phyloP scores from a whole-genome alignment of 2,797 vertebrate genomes.

The Semaprochilodus insignis region DNA sequence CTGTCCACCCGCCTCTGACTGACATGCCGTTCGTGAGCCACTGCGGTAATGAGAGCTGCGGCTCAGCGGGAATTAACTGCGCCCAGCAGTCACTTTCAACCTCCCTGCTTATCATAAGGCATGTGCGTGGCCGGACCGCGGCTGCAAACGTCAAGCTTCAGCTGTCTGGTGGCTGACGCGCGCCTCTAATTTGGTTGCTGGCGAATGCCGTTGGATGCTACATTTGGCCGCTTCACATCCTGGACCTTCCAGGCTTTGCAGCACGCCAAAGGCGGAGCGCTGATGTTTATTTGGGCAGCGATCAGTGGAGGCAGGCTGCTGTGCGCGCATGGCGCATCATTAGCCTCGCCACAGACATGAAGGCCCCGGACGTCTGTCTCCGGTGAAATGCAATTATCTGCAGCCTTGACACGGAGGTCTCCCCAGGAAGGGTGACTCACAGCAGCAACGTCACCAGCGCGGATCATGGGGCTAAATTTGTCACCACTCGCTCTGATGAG shows the following conservation, averaged over 20 bases:
- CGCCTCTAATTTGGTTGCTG: constrained; percentile 32
- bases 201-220: constrained; percentile 14
- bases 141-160: not conserved
- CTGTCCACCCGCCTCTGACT: constrained; percentile 25
- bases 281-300: constrained; percentile 47
- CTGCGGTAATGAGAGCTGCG: constrained; percentile 30
- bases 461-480: constrained; percentile 27
- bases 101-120: not conserved
- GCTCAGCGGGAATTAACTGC: not conserved
- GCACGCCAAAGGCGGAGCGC: not conserved
- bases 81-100: not conserved
- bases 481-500: not conserved
- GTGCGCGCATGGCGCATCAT: constrained; percentile 35
- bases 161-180: not conserved
- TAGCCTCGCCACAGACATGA: constrained; percentile 23
- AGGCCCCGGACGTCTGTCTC: constrained; percentile 27
- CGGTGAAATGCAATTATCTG: constrained; percentile 42
- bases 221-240: constrained; percentile 21
- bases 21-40: constrained; percentile 32
- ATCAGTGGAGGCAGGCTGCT: not conserved
- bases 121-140: not conserved
- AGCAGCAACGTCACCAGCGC: constrained; percentile 19
- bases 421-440: constrained; percentile 20
- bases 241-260: constrained; percentile 12
- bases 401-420: constrained; percentile 41